Evolutionary conservation across 2,113 vertebrate genomes (phyloP), one percentile per base, ranked within the genome.

Genomic region (Ceyx margarethae): DNA sequence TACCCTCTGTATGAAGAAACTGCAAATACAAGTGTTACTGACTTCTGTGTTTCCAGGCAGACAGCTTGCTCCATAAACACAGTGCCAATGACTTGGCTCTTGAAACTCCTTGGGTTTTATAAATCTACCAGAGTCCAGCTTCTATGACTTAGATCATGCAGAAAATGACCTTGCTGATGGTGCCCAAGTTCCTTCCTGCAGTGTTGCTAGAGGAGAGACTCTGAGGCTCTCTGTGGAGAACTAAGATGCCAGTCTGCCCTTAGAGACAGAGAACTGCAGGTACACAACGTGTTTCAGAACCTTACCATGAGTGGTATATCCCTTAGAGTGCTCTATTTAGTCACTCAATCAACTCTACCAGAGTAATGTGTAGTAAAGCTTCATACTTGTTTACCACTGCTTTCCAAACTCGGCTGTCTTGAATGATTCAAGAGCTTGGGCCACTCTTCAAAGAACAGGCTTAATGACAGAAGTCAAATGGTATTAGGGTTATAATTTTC

Each of bases 231-330:
- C 14, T 43, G 33, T 37, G 18, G 35, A 57, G 40, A 12, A 20
- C 46, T 29, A 26, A 8, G 9, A 10, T 68, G 42, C 26, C 19
- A 40, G 20, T 46, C 11, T 31, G 29, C 73, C 11, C 19, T 21
- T 16, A 3, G 16, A 42, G 17, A 12, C 22, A 62, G 5, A 17
- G 35, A 23, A 20, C 43, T 50, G 15, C n/a, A 43, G 15, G 18
- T 50, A 37, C 10, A 50, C 1, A 0, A 10, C 1, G 0, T 28
- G 13, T 68, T 68, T 74, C 18, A 25, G 35, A 67, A 50, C 26
- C 22, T 21, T 72, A 16, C 6, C 3, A 1, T 69, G 22, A 40
- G 22, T 21, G 8, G 45, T 62, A 1, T 88, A 33, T 46, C 10
- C 23, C 11, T 80, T 92, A 28, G 29, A 40, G 17, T 35, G 11